A percentile compares a stretch with the other conserved stretches of the same genome.
phyloP scores from a whole-genome alignment of 64 coral and sea anemone species.

The Montipora foliosa region DNA sequence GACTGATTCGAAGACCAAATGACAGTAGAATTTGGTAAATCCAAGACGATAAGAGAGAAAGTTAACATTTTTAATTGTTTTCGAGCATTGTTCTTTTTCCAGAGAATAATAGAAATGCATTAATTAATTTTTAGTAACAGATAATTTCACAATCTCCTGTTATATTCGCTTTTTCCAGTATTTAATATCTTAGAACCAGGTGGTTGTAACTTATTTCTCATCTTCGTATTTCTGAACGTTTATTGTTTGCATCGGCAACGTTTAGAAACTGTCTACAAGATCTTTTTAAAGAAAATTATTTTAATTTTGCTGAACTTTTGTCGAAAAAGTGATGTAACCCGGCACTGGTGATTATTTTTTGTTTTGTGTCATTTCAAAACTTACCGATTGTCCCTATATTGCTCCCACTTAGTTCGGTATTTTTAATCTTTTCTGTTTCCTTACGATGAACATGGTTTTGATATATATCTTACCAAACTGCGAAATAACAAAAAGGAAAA shows the following conservation, averaged over 20 bases:
- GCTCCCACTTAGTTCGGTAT: too few relatives aligned
- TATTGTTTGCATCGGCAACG: not conserved
- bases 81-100: not conserved
- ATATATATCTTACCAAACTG: too few relatives aligned
- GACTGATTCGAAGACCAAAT: not conserved
- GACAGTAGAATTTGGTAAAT: not conserved
- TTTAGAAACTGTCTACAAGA: too few relatives aligned
- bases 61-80: not conserved
- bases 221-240: not conserved
- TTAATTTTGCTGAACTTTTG: too few relatives aligned
- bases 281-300: too few relatives aligned
- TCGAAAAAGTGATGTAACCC: too few relatives aligned
- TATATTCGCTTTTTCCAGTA: constrained; percentile 7
- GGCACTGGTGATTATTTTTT: too few relatives aligned
- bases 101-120: not conserved
- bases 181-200: not conserved
- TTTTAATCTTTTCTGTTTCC: too few relatives aligned
- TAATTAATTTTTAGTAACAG: not conserved
- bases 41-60: constrained; percentile 5
- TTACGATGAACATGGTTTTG: too few relatives aligned
- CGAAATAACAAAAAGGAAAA: too few relatives aligned
- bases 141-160: not conserved
- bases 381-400: too few relatives aligned
- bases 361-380: too few relatives aligned
- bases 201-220: not conserved